Base-by-base conservation (phyloP, 1,140 invertebrate genomes). In the Ceratitis capitata region DNA sequence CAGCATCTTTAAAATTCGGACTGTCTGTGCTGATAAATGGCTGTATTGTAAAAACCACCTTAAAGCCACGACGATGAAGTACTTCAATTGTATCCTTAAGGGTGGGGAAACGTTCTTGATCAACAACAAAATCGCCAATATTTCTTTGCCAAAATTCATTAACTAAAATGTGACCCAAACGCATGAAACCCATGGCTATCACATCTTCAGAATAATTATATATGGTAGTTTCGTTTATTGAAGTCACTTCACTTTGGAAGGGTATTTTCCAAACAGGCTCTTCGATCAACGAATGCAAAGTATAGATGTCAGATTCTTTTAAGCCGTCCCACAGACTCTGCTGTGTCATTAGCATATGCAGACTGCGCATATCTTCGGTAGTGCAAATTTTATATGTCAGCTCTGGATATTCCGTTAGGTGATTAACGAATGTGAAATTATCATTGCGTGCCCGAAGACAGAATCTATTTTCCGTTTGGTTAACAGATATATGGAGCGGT, bases 1-100 rank as follows among this genome's bases (percentile, higher is more conserved):
- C 96, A 2, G 96, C 95, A 84, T 96, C 95, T 64, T 94, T 94
- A 89, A 97, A 97, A 88, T 96, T 97, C 2, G 91, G 91, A 84
- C 96, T 96, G 87, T 97, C 96, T 0, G 96, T 97, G 47, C 96
- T 96, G 69, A 98, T 96, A 88, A 97, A 98, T 0, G 97, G 97
- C 87, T 97, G 96, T 2, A 98, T 94, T 0, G 96, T 95, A 86
- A 98, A 95, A 0, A 96, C 95, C 32, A 98, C 95, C 89, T 96
- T 95, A 84, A 98, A 98, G 2, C 97, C 97, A 87, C 97, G 93
- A 49, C 97, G 93, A 86, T 96, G 95, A 35, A 97, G 94, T 61
- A 97, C 96, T 87, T 96, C 95, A 6, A 98, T 95, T 3, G 95
- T 97, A 84, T 96, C 94, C 49, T 95, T 94, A 88, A 97, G 94